A percentile compares a stretch with the other conserved stretches of the same genome.
Evolutionary conservation across 1,140 invertebrate species (phyloP).

Genomic region (Nomia melanderi): DNA sequence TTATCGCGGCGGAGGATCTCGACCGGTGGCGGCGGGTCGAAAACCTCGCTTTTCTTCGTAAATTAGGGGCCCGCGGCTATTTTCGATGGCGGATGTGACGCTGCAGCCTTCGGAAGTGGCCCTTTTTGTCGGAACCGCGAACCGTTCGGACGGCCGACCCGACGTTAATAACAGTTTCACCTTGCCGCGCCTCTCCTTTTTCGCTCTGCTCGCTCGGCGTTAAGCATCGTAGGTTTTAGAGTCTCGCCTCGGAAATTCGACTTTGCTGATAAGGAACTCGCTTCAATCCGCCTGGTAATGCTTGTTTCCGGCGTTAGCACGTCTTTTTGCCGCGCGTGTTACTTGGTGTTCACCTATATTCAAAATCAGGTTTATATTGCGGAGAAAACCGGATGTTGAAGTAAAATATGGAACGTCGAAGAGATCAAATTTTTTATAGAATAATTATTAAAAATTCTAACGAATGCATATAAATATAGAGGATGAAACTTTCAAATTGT

Average conservation of each 20-base stretch:
- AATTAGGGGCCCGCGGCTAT: slow-evolving; percentile 67
- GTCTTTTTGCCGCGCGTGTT: too few species aligned
- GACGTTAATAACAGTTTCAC: slow-evolving; percentile 52
- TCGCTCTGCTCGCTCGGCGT: slow-evolving; percentile 34
- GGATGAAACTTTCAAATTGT: too few species aligned
- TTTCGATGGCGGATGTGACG: slow-evolving; percentile 69
- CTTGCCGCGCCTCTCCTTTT: too few species aligned
- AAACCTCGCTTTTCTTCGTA: slow-evolving; percentile 67
- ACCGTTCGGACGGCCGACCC: slow-evolving; percentile 38
- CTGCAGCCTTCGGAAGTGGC: slow-evolving; percentile 67
- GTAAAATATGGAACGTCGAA: too few species aligned
- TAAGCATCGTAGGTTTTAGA: slow-evolving; percentile 44
- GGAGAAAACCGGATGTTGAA: too few species aligned
- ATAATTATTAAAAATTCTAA: too few species aligned
- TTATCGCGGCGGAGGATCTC: slow-evolving; percentile 56
- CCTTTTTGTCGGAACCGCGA: slow-evolving; percentile 59
- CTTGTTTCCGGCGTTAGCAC: too few species aligned
- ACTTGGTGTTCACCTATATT: too few species aligned
- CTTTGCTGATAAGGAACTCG: too few species aligned
- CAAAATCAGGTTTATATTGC: too few species aligned
- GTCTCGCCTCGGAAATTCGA: background rate
- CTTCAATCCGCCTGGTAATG: background rate
- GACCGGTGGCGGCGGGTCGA: slow-evolving; percentile 23
- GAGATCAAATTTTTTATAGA: too few species aligned
- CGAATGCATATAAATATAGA: too few species aligned